A percentile compares a stretch with the other conserved stretches of the same genome.
Evolutionary conservation across 2,888 invertebrate species (phyloP).

Genomic region (Ischnura elegans): DNA sequence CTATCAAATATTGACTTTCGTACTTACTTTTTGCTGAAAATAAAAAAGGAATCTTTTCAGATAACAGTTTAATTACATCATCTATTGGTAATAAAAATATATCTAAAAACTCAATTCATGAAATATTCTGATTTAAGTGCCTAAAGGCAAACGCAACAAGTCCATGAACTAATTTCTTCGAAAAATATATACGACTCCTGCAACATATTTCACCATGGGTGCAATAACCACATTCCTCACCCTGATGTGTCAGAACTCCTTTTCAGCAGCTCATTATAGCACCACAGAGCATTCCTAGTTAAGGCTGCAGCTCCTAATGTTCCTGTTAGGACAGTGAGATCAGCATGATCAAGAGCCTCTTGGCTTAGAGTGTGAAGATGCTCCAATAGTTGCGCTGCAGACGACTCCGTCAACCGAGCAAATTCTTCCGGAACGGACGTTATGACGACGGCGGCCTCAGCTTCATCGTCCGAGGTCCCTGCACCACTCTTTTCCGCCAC

Average conservation of each 20-base stretch:
- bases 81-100: neutral
- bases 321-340: constrained; percentile 86
- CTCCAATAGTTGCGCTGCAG: constrained; percentile 86
- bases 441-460: constrained; percentile 81
- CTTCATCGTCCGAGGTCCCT: constrained; percentile 73
- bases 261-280: constrained; percentile 84
- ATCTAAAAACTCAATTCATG: neutral
- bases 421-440: constrained; percentile 89
- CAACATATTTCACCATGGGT: neutral
- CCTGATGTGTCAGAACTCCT: constrained; percentile 73
- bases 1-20: neutral
- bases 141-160: neutral
- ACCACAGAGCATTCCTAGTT: constrained; percentile 88
- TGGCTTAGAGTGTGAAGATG: constrained; percentile 89
- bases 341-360: constrained; percentile 92
- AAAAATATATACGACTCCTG: neutral
- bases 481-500: constrained; percentile 78
- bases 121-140: neutral
- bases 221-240: constrained; percentile 10
- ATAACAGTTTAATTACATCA: neutral
- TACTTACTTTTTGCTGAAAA: constrained; percentile 63
- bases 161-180: neutral
- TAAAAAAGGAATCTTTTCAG: constrained; percentile 17
- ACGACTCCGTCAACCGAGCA: constrained; percentile 84
- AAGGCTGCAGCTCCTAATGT: constrained; percentile 90